Percentiles rank a stretch among this genome's conserved stretches.
Evolutionary conservation across 2,888 invertebrate genomes (phyloP).

Genomic region (Melolontha melolontha): DNA sequence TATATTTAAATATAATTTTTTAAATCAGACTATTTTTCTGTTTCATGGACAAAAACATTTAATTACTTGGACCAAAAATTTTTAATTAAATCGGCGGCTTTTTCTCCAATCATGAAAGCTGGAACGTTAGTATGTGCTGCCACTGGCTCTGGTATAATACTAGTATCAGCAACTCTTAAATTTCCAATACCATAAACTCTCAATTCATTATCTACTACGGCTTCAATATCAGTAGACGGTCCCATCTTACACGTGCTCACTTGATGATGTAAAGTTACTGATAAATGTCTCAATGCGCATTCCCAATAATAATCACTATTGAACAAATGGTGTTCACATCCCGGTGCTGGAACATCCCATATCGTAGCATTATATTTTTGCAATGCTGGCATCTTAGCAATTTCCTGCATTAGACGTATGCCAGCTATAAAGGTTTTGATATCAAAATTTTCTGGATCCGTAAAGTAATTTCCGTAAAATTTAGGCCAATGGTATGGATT

Average conservation of each 20-base stretch:
- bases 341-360: constrained; percentile 61
- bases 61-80: constrained; percentile 42
- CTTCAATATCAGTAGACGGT: constrained; percentile 70
- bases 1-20: no score
- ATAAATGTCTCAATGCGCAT: constrained; percentile 69
- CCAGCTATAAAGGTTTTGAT: constrained; percentile 59
- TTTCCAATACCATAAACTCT: constrained; percentile 72
- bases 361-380: constrained; percentile 64
- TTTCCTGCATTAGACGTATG: constrained; percentile 67
- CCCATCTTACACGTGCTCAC: constrained; percentile 80
- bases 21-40: no score
- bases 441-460: constrained; percentile 68
- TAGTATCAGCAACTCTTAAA: constrained; percentile 76
- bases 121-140: constrained; percentile 79
- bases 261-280: constrained; percentile 55
- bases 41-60: no score
- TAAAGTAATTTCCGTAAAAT: constrained; percentile 84
- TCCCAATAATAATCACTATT: constrained; percentile 78
- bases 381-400: constrained; percentile 66
- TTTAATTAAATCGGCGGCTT: constrained; percentile 68
- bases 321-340: constrained; percentile 67
- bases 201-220: constrained; percentile 75
- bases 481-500: constrained; percentile 79
- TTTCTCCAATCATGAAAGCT: constrained; percentile 79
- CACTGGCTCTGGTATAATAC: constrained; percentile 74